Base-by-base conservation (phyloP, 2,888 invertebrate genomes). In the Drosophila crucigera region DNA sequence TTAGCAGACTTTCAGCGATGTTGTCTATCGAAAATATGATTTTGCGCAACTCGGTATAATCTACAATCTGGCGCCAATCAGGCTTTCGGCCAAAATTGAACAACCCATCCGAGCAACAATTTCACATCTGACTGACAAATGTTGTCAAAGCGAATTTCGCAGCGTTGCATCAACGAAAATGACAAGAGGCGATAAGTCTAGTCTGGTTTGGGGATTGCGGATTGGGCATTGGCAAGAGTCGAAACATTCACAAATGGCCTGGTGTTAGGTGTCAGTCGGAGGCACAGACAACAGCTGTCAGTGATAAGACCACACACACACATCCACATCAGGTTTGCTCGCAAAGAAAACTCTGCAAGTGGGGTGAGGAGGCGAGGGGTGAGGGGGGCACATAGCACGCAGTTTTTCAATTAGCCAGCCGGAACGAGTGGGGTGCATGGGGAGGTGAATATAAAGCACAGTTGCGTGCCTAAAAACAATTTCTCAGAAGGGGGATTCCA, bases 231-330 rank as follows among this genome's bases (percentile, higher is more conserved):
- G 66, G 53, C 30, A 47, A 64, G 64, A 47, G 64, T 41, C 41
- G 11, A 53, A 66, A 43, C 65, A 64, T 68, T 39, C 68, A 72
- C 70, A 77, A 73, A 71, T 83, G 81, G 74, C 47, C 56, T 63
- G 77, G 82, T 89, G 89, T 89, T 77, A 84, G 70, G 73, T 86
- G 87, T 86, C 87, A 78, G 80, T 82, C 82, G 73, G 72, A 65
- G 78, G 58, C 85, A 78, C 73, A 75, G 82, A 83, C 84, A 85
- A 80, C 80, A 82, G 80, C 80, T 86, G 82, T 83, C 89, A 80
- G 56, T 72, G 80, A 84, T 78, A 86, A 89, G 82, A 75, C 87
- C 87, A 83, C 89, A 82, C 81, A 78, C 37, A 83, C 89, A 79
- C 28, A 28, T 74, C 71, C 43, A 52, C 35, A 59, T 28, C 66